Conservation (phyloP, 2,888 invertebrate species). For the Salpingus planirostris region DNA sequence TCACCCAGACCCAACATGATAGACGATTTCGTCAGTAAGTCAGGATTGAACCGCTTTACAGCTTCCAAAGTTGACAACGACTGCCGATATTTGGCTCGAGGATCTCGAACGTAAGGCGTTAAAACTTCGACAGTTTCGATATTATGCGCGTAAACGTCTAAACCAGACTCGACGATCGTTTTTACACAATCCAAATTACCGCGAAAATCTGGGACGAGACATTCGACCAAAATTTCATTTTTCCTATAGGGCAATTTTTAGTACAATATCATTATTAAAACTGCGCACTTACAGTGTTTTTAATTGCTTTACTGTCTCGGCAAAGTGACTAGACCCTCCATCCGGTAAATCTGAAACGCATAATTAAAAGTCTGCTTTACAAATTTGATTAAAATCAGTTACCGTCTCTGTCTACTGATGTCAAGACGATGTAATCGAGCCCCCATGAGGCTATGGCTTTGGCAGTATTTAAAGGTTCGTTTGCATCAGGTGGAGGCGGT, state of each 20-base stretch:
- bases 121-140: constrained; percentile 92
- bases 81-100: constrained; percentile 84
- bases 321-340: constrained; percentile 90
- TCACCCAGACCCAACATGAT: constrained; percentile 97
- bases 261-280: constrained; percentile 3
- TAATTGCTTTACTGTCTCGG: constrained; percentile 81
- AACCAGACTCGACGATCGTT: constrained; percentile 67
- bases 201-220: constrained; percentile 92
- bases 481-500: constrained; percentile 82
- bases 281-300: constrained; percentile 56
- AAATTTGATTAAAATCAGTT: constrained; percentile 15
- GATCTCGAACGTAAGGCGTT: constrained; percentile 88
- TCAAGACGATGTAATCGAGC: constrained; percentile 92
- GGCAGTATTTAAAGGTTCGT: constrained; percentile 90
- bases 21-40: constrained; percentile 91
- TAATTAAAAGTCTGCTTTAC: background rate
- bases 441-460: constrained; percentile 90
- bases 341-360: constrained; percentile 71
- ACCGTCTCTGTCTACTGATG: constrained; percentile 98
- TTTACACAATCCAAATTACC: constrained; percentile 68
- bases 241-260: constrained; percentile 46
- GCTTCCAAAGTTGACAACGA: constrained; percentile 73
- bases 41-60: constrained; percentile 72
- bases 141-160: constrained; percentile 98
- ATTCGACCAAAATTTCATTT: constrained; percentile 84